A percentile compares a stretch with the other conserved stretches of the same genome.
phyloP scores from a whole-genome alignment of 2,888 invertebrate species.

The Aromia moschata region DNA sequence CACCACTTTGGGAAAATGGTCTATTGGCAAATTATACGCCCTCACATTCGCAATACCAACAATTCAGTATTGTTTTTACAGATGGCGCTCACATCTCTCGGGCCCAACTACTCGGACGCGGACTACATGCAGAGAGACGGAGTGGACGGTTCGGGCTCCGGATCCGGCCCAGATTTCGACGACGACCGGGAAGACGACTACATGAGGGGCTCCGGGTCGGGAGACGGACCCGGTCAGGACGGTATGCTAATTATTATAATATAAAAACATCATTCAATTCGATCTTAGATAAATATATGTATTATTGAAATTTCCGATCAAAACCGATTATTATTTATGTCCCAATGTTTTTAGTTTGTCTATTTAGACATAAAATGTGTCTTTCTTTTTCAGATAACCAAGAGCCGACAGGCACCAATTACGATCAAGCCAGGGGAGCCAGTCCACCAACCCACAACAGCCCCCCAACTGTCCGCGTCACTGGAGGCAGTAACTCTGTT shows the following conservation, averaged over 20 bases:
- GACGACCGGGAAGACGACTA: constrained; percentile 65
- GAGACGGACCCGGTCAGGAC: constrained; percentile 48
- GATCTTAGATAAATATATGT: too few species aligned
- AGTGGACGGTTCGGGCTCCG: constrained; percentile 71
- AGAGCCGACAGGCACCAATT: constrained; percentile 11
- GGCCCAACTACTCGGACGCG: constrained; percentile 57
- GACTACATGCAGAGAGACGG: constrained; percentile 70
- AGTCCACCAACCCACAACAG: constrained; percentile 30
- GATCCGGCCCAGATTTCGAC: constrained; percentile 64
- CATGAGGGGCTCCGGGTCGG: constrained; percentile 59
- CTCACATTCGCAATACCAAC: too few species aligned
- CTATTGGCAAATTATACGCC: too few species aligned
- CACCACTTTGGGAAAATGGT: too few species aligned
- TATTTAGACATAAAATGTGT: too few species aligned
- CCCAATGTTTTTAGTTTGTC: too few species aligned
- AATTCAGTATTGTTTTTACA: too few species aligned
- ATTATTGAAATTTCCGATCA: too few species aligned
- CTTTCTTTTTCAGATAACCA: constrained; percentile 29
- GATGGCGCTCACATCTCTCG: constrained; percentile 60
- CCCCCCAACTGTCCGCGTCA: constrained; percentile 29
- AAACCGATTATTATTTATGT: too few species aligned
- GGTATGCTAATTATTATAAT: too few species aligned
- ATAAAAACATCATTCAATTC: too few species aligned
- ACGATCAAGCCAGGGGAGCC: constrained; percentile 22
- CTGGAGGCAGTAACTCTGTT: constrained; percentile 19